Base-by-base conservation (phyloP, 2,797 vertebrate species). In the Microctenopoma lineatum region DNA sequence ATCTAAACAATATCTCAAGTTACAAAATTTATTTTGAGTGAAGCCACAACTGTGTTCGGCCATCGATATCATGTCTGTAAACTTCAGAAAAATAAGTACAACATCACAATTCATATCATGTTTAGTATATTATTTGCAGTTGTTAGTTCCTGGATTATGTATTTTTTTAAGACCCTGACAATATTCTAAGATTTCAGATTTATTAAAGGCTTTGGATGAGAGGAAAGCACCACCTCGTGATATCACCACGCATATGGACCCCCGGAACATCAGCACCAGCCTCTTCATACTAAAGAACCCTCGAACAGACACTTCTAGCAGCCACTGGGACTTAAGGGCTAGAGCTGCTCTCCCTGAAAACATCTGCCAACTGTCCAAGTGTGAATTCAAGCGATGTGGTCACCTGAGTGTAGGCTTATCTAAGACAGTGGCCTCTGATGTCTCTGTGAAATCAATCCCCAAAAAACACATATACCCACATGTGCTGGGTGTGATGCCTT, bases 171-270 rank as follows among this genome's bases (percentile, higher is more conserved):
- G 32, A 7, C 5, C 7, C 29, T 32, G 25, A 12, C 39, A 5
- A 14, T 38, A 29, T 15, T 42, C 26, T 54, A 41, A 87, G 79
- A 52, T 70, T 47, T 77, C 74, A 8, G 57, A 76, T 4, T 66
- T 87, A n/a, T 25, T 84, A n/a, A 69, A 70, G 14, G 45, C 59
- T 66, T 61, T 83, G 51, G 50, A 56, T 42, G 42, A 71, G 27
- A 45, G 34, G 61, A 74, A 59, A 60, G 15, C 41, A 3, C 60
- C 45, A 29, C 13, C 41, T 34, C 9, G 15, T 60, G 21, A 51
- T 4, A 36, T 10, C 18, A 59, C 1, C 47, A 27, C 27, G 27
- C 21, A 1, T 9, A 8, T 21, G 14, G 42, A 59, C 50, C 57
- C 39, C 15, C 10, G 16, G 15, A 60, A 73, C 62, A 59, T 69